Conservation (phyloP, 2,113 vertebrate species). For the Colaptes auratus region DNA sequence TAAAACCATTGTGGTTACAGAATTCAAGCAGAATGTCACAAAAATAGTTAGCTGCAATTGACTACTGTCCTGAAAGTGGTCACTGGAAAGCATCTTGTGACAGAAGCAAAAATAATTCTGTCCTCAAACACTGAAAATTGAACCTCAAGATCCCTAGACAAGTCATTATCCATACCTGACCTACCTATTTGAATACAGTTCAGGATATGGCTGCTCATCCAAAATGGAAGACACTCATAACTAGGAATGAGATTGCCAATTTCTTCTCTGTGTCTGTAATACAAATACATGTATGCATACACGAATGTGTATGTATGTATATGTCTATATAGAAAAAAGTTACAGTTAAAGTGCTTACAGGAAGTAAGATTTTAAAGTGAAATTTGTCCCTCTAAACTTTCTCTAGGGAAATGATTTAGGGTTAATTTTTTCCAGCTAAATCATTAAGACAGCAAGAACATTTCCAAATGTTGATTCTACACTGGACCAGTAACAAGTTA, state of each 20-base stretch:
- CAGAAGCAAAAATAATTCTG: neutral
- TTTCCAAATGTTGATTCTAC: neutral
- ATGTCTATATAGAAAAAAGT: neutral
- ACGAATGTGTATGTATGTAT: accelerated
- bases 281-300: accelerated
- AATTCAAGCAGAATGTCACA: constrained; percentile 60
- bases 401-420: neutral
- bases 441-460: neutral
- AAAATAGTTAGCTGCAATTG: constrained; percentile 5
- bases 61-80: neutral
- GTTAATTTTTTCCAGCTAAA: neutral
- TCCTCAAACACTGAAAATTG: neutral
- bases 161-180: neutral
- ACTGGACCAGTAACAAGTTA: neutral
- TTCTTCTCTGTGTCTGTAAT: neutral
- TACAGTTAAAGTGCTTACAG: neutral
- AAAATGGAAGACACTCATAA: neutral
- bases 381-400: neutral
- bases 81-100: neutral
- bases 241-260: neutral
- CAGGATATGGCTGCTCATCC: neutral
- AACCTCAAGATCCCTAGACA: neutral
- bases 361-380: neutral
- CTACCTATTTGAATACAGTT: neutral
- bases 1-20: constrained; percentile 70